Conservation (phyloP, 2,113 vertebrate genomes). For the Collichthys lucidus region DNA sequence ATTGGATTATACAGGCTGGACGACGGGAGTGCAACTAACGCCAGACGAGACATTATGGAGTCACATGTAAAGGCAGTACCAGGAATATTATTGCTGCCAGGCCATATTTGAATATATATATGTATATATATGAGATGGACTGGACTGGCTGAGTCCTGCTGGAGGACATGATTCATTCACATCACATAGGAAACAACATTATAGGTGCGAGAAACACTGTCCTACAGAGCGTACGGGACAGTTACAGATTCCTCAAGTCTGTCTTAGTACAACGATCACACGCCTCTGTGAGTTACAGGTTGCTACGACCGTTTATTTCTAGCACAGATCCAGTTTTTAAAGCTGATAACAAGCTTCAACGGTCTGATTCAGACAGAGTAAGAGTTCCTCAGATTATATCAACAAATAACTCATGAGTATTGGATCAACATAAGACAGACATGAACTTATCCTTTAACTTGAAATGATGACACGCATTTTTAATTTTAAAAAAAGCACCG, state of each 20-base stretch:
- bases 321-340: not conserved
- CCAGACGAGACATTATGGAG: constrained; percentile 21
- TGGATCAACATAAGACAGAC: no score
- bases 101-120: constrained; percentile 4
- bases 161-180: constrained; percentile 21
- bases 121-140: constrained; percentile 16
- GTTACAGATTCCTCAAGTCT: not conserved
- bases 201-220: not conserved
- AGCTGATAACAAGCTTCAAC: not conserved
- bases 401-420: not conserved
- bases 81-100: constrained; percentile 62
- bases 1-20: constrained; percentile 11
- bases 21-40: constrained; percentile 48
- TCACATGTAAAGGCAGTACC: constrained; percentile 40
- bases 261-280: not conserved
- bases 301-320: not conserved
- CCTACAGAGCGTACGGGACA: not conserved
- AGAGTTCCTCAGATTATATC: not conserved
- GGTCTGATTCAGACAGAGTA: not conserved
- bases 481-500: not conserved
- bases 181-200: constrained; percentile 8
- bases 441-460: not conserved
- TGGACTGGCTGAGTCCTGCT: constrained; percentile 24
- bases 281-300: not conserved
- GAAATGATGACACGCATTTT: not conserved